These are phyloP conservation scores for Muscicapa adusta DNA, from an alignment of 2,113 vertebrate genomes.

Conservation along the genomic window DNA sequence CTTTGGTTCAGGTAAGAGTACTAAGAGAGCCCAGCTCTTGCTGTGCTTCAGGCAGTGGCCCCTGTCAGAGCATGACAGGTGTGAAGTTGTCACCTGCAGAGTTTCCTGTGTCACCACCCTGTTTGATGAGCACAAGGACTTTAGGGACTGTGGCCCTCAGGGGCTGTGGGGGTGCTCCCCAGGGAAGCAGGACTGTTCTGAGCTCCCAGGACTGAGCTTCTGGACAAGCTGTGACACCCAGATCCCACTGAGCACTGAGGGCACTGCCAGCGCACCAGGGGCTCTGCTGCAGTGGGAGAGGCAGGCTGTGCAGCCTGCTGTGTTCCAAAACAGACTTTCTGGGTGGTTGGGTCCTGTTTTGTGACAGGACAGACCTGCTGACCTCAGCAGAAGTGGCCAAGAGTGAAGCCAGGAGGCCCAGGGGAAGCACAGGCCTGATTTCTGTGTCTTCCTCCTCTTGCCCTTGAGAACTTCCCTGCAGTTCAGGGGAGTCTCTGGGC, in stretches of 20 bases:
- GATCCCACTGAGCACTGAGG: neutral
- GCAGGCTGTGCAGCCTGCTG: neutral
- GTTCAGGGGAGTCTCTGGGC: neutral
- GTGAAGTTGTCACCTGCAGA: neutral
- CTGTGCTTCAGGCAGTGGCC: neutral
- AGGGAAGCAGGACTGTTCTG: neutral
- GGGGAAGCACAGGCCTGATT: neutral
- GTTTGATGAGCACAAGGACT: neutral
- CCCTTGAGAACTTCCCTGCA: neutral
- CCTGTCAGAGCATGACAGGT: neutral
- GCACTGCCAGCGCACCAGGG: neutral
- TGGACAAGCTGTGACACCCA: neutral
- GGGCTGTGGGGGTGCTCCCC: neutral
- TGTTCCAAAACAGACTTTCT: neutral
- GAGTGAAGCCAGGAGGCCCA: neutral
- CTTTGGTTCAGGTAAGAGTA: neutral
- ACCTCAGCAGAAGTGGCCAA: neutral
- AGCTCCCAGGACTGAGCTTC: too few relatives aligned
- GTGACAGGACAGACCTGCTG: neutral
- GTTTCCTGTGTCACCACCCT: neutral
- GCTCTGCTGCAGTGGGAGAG: neutral
- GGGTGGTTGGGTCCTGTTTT: neutral
- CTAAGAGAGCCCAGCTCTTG: neutral
- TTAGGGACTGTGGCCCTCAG: neutral
- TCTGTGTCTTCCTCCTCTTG: neutral